Percentiles rank a stretch among this genome's conserved stretches.
Conservation (phyloP, 1,140 invertebrate species). For the Asobara japonica region DNA sequence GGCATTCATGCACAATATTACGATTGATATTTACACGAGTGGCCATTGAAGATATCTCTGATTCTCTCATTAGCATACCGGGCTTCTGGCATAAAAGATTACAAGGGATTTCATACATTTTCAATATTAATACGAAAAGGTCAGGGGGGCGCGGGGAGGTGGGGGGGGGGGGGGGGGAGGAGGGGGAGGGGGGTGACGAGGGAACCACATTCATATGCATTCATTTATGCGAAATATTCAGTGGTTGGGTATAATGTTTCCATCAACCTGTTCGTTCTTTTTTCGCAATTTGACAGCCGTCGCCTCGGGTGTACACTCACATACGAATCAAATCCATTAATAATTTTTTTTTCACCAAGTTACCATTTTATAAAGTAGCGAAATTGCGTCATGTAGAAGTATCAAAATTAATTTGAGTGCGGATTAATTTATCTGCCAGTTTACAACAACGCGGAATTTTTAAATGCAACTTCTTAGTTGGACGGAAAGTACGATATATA, state of each 20-base stretch:
- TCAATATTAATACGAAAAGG: not conserved
- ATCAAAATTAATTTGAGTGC: not conserved
- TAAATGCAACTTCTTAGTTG: too few relatives aligned
- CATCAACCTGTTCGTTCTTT: slow-evolving; percentile 5
- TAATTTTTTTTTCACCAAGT: slow-evolving; percentile 12
- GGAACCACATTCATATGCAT: not conserved
- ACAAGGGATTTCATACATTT: not conserved
- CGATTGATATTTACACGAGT: not conserved
- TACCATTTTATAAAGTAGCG: not conserved
- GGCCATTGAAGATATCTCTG: not conserved
- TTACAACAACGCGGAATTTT: too few relatives aligned
- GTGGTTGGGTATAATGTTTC: not conserved
- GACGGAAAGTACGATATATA: too few relatives aligned
- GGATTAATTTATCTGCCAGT: too few relatives aligned
- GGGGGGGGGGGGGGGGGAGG: not conserved
- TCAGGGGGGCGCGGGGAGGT: not conserved
- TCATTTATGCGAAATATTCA: slow-evolving; percentile 2
- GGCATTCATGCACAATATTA: not conserved
- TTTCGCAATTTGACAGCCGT: slow-evolving; percentile 21
- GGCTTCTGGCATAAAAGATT: not conserved
- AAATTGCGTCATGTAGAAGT: not conserved
- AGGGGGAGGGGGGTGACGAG: not conserved
- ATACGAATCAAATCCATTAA: slow-evolving; percentile 8
- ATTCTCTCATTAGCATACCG: not conserved
- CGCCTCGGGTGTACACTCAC: slow-evolving; percentile 4